Conservation (phyloP, 2,888 invertebrate species). For the Chymomyza amoena region DNA sequence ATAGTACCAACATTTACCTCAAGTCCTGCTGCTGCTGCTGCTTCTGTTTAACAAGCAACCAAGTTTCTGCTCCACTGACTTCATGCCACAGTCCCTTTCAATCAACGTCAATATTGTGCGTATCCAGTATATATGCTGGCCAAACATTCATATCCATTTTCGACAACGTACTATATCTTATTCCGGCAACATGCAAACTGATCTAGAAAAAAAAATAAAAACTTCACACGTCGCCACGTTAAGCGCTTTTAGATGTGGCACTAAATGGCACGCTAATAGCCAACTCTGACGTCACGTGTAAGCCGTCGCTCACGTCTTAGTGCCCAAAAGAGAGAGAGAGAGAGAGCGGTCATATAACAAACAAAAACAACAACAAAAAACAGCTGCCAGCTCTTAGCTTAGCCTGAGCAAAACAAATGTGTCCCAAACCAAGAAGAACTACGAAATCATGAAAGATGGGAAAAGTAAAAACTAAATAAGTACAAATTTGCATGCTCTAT, state of each 20-base stretch:
- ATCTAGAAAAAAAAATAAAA: neutral
- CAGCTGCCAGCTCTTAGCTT: neutral
- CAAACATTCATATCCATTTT: conserved; percentile 12
- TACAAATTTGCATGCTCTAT: no score
- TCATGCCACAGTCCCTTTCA: conserved; percentile 7
- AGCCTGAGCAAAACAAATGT: neutral
- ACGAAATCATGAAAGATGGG: no score
- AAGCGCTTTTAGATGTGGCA: neutral
- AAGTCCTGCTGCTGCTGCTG: neutral
- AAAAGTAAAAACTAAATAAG: no score
- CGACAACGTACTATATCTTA: neutral
- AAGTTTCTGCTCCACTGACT: neutral
- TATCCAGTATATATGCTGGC: neutral
- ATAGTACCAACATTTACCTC: conserved; percentile 7
- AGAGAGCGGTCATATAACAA: neutral
- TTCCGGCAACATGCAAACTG: neutral
- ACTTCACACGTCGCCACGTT: neutral
- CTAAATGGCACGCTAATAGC: neutral
- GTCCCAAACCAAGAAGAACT: no score
- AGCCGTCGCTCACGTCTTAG: neutral
- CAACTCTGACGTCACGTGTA: neutral
- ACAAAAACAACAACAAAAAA: no score
- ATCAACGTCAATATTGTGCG: conserved; percentile 19
- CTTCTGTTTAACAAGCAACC: neutral
- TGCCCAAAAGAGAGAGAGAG: neutral